phyloP scores from a whole-genome alignment of 2,113 vertebrate genomes.

The Catharus fuscescens region DNA sequence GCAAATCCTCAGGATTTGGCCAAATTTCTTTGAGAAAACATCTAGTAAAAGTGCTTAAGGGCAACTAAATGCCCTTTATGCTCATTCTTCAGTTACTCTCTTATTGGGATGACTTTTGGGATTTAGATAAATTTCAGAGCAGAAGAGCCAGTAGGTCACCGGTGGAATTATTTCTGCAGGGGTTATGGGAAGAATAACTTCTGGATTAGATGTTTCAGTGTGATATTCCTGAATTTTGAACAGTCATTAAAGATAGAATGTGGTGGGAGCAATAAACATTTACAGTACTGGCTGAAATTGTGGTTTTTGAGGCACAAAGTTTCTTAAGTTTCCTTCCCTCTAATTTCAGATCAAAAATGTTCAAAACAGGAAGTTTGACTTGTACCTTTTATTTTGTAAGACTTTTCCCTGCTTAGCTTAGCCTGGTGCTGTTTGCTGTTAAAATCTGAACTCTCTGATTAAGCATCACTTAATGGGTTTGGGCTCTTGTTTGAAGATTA shows the following conservation, averaged over 20 bases:
- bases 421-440: neutral
- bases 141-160: neutral
- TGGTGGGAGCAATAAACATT: neutral
- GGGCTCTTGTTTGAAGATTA: neutral
- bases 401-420: neutral
- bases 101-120: neutral
- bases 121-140: neutral
- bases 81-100: neutral
- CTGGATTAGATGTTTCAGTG: neutral
- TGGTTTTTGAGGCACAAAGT: neutral
- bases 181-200: neutral
- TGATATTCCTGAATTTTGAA: neutral
- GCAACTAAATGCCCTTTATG: neutral
- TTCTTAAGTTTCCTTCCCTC: conserved; percentile 61
- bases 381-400: conserved; percentile 55
- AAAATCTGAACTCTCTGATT: neutral
- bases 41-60: neutral
- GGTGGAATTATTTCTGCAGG: neutral
- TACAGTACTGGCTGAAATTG: neutral
- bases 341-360: conserved; percentile 50
- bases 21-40: neutral
- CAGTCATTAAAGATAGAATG: neutral
- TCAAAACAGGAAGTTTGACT: conserved; percentile 66
- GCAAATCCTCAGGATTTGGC: neutral
- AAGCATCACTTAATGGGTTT: neutral